These are phyloP conservation scores for Cyaniris semiargus DNA, from an alignment of 2,888 invertebrate genomes.

Conservation along the genomic window DNA sequence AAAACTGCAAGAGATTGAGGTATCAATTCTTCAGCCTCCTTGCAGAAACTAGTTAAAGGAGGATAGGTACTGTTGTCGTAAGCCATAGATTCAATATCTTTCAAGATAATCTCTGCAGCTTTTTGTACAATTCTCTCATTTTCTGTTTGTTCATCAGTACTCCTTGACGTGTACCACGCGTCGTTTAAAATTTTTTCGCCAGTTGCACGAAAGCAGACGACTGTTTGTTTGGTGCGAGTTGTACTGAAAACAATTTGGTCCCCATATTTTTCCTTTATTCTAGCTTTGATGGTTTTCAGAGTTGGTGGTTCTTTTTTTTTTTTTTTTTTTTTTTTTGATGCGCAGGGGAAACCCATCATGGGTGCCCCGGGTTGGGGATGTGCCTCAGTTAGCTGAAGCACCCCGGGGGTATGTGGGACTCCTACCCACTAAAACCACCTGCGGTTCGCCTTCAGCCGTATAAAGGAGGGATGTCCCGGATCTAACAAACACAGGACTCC, in stretches of 20 bases:
- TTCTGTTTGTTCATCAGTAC: background rate
- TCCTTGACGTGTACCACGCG: slow-evolving; percentile 8
- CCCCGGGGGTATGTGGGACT: no score
- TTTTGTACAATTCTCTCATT: slow-evolving; percentile 2
- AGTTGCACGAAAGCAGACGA: background rate
- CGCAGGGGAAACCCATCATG: no score
- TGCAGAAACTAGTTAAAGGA: slow-evolving; percentile 1
- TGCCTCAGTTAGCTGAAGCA: no score
- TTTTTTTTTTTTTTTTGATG: no score
- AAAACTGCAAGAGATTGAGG: slow-evolving; percentile 1
- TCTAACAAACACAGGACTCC: no score
- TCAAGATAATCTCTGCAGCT: slow-evolving; percentile 4
- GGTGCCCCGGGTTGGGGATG: no score
- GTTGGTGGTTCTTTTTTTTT: no score
- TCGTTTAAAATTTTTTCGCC: slow-evolving; percentile 8
- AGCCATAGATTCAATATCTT: slow-evolving; percentile 1
- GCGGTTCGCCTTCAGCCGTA: no score
- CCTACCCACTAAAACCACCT: no score
- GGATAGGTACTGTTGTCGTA: slow-evolving; percentile 1
- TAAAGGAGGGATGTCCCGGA: no score
- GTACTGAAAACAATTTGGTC: background rate
- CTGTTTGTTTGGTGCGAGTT: background rate
- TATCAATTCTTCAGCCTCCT: background rate
- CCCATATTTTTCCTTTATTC: slow-evolving; percentile 3
- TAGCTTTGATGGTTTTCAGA: background rate